Percentiles rank a stretch among this genome's conserved stretches.
phyloP scores from a whole-genome alignment of 2,888 invertebrate genomes.

The Thyatira batis region DNA sequence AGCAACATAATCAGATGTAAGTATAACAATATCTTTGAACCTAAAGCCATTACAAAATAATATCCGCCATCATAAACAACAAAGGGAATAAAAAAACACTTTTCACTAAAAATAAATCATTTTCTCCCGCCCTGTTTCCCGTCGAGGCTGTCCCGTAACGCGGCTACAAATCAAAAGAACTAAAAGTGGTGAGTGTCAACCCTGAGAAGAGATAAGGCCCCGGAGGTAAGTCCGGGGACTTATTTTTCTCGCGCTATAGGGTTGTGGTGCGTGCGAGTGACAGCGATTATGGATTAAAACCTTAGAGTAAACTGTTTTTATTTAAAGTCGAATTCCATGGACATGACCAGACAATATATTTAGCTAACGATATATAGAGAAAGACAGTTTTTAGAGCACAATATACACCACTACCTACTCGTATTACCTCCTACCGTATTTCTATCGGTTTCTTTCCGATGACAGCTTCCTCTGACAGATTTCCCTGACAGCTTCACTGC shows the following conservation, averaged over 20 bases:
- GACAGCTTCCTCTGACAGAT: no score
- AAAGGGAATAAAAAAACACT: neutral
- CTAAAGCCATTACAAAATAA: neutral
- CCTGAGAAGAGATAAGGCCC: constrained; percentile 55
- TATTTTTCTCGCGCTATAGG: constrained; percentile 52
- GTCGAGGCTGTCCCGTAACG: constrained; percentile 15
- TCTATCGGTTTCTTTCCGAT: no score
- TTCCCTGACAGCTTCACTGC: no score
- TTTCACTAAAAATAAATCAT: constrained; percentile 13
- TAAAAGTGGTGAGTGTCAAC: constrained; percentile 46
- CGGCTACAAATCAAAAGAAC: constrained; percentile 59
- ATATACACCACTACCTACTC: no score
- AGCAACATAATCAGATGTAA: neutral
- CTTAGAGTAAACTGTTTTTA: no score
- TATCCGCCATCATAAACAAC: neutral
- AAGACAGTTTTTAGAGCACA: no score
- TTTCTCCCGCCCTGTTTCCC: constrained; percentile 13
- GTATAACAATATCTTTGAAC: neutral
- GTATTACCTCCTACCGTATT: no score
- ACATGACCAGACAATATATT: no score
- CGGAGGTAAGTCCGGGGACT: constrained; percentile 45
- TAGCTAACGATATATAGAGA: no score
- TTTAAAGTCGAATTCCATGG: no score
- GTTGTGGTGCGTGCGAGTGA: constrained; percentile 23
- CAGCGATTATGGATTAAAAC: neutral